These are phyloP conservation scores for Cardinalis cardinalis DNA, from an alignment of 2,113 vertebrate species.

Conservation along the genomic window DNA sequence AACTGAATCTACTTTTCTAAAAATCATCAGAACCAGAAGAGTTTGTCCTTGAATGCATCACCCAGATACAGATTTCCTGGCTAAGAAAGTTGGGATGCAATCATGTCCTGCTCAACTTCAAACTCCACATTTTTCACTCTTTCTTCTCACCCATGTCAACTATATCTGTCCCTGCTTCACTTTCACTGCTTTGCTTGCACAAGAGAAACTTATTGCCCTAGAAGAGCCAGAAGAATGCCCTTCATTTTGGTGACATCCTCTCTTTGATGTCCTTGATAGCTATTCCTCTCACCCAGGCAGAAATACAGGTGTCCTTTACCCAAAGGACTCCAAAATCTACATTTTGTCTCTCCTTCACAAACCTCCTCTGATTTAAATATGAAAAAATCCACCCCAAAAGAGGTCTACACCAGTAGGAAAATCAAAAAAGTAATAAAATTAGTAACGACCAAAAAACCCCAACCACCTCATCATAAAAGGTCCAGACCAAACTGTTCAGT, in stretches of 20 bases:
- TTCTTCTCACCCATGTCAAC: not conserved
- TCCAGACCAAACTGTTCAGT: not conserved
- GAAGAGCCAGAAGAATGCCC: not conserved
- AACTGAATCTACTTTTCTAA: not conserved
- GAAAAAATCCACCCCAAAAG: not conserved
- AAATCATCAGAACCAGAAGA: not conserved
- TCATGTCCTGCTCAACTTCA: not conserved
- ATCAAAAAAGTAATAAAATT: not conserved
- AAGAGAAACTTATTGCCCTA: not conserved
- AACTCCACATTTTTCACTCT: not conserved
- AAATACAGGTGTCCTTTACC: not conserved
- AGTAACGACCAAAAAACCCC: rapidly evolving
- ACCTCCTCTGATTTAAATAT: not conserved
- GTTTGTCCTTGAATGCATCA: not conserved
- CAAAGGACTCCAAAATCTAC: not conserved
- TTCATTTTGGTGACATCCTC: not conserved
- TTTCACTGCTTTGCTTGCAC: not conserved
- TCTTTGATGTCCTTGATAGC: not conserved
- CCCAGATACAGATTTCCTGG: not conserved
- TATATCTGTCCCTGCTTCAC: not conserved
- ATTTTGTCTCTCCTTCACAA: not conserved
- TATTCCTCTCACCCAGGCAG: not conserved
- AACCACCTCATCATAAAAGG: not conserved
- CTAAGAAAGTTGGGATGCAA: not conserved
- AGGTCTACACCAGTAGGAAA: not conserved